phyloP scores from a whole-genome alignment of 2,113 vertebrate species.

The Excalfactoria chinensis region DNA sequence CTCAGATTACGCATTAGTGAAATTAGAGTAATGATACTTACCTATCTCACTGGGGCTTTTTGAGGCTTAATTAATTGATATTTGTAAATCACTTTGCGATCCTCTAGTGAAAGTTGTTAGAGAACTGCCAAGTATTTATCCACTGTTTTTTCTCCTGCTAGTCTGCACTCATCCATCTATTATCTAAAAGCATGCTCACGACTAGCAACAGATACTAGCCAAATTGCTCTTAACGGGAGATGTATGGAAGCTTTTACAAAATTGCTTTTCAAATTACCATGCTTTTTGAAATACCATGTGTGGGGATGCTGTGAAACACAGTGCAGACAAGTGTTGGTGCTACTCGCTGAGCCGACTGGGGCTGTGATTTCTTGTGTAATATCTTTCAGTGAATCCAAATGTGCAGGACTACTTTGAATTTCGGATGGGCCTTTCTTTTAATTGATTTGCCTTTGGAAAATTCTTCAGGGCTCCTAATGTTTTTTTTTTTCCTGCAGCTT shows the following conservation, averaged over 20 bases:
- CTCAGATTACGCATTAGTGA: conserved; percentile 62
- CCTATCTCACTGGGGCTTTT: conserved; percentile 46
- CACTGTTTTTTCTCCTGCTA: not conserved
- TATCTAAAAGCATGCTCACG: conserved; percentile 53
- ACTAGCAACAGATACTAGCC: conserved; percentile 46
- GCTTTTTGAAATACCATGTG: conserved; percentile 46
- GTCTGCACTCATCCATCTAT: conserved; percentile 58
- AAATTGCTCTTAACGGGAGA: conserved; percentile 60
- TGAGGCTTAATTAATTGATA: conserved; percentile 67
- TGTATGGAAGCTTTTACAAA: conserved; percentile 52
- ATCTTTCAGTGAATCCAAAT: conserved; percentile 7
- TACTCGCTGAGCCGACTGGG: not conserved
- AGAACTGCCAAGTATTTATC: conserved; percentile 64
- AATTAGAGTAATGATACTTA: conserved; percentile 68
- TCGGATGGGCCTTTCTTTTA: conserved; percentile 29
- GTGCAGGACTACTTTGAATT: conserved; percentile 27
- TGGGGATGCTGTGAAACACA: not conserved
- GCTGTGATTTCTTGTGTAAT: not conserved
- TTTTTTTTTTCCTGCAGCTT: not conserved
- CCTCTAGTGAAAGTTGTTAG: conserved; percentile 50
- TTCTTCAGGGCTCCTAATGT: not conserved
- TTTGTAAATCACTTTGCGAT: conserved; percentile 65
- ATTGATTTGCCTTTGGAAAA: conserved; percentile 24
- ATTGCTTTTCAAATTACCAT: conserved; percentile 14
- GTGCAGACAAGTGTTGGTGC: not conserved